A percentile compares a stretch with the other conserved stretches of the same genome.
These are phyloP conservation scores for Ploceus nigricollis DNA, from an alignment of 2,113 vertebrate genomes.

Conservation along the genomic window DNA sequence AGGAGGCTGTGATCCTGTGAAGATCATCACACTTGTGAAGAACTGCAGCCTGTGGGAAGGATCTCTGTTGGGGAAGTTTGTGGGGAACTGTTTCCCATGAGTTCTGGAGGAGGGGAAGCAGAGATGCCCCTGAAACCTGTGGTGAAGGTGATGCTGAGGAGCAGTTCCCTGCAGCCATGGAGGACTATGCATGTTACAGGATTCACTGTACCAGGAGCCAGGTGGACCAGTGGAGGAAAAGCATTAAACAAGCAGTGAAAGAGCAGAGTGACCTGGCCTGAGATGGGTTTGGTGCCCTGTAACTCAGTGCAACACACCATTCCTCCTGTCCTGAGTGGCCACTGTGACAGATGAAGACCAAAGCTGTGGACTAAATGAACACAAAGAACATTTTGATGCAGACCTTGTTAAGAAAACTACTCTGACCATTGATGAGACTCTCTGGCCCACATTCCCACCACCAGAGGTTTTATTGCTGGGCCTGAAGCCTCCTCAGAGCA, in stretches of 20 bases:
- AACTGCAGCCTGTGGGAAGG: background rate
- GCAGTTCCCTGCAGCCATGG: background rate
- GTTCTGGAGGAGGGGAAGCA: background rate
- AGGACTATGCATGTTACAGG: background rate
- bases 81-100: background rate
- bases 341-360: background rate
- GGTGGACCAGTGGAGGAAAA: background rate
- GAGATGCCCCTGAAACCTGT: background rate
- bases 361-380: rapidly evolving
- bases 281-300: background rate
- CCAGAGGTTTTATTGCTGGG: background rate
- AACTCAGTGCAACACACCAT: background rate
- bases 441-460: background rate
- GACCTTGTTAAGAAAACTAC: background rate
- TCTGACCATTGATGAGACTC: background rate
- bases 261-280: background rate
- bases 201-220: background rate
- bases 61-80: rapidly evolving
- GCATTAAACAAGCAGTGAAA: background rate
- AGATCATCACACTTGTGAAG: background rate
- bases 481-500: background rate
- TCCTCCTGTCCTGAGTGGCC: background rate
- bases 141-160: background rate
- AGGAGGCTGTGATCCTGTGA: background rate
- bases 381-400: background rate